Base-by-base conservation (phyloP, 2,888 invertebrate genomes). In the Ethmia dodecea region DNA sequence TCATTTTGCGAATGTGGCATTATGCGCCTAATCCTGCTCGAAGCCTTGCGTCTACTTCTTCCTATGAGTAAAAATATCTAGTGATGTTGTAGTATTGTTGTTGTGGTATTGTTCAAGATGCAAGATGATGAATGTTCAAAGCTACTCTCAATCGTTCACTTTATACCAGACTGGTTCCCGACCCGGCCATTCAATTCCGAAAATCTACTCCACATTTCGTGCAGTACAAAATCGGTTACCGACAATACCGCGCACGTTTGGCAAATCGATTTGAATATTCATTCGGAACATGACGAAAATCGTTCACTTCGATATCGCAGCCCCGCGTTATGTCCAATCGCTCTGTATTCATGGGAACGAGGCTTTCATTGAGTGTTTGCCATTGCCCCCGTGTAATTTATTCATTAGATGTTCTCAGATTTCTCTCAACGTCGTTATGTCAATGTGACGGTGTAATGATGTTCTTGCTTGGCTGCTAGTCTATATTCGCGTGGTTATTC, bases 231-330 rank as follows among this genome's bases (percentile, higher is more conserved):
- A 22, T 8, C 22, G 8, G 8, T 22, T 22, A 22, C 22, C n/a
- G 22, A n/a, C 8, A 8, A 22, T 8, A 22, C 22, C 22, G n/a
- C 22, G n/a, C 43, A 30, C 37, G 32, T 44, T 52, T 53, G 43
- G 45, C 41, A 51, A 52, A 57, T 55, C 46, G 55, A 44, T 52
- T 47, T 52, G 53, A 59, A 60, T 61, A 57, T 57, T 61, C 55
- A 63, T 58, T 46, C 35, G 37, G 41, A 40, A 49, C 52, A 52
- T n/a, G 5, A 16, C n/a, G 5, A 4, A 28, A n/a, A 10, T 13
- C 12, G 12, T 30, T 20, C 18, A 1, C 5, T 10, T 3, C 11
- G 12, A 30, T 30, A 30, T 30, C 30, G 30, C 12, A 30, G 3
- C 12, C 12, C n/a, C 26, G 12, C 6, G 6, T 10, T 9, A 20